Evolutionary conservation across 2,113 vertebrate species (phyloP), one percentile per base, ranked within the genome.

Genomic region (Meleagris gallopavo): DNA sequence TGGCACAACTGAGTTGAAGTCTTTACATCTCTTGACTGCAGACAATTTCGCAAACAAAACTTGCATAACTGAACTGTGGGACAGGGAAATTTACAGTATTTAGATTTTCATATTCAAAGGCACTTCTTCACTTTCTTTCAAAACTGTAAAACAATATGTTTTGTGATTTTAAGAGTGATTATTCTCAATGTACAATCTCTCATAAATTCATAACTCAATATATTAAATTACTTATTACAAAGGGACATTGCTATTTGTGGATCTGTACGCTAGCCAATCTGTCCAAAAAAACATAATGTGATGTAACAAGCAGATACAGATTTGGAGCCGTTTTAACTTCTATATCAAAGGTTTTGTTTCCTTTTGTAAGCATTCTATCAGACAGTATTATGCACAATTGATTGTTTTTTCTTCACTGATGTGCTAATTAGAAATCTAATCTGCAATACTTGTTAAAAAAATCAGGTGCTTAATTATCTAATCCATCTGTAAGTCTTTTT

Each of bases 391-490:
- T 27, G 34, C 46, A 60, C 36, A 89, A 84, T n/a, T 93, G 45
- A 80, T 83, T 83, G 67, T 64, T 93, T 93, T 89, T 61, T 24
- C 58, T 79, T 81, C 77, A 92, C 29, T 76, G 52, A 95, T 52
- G 80, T 90, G 81, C 32, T 96, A 95, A 96, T 97, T 95, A 93
- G 88, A 95, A 95, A 90, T 73, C 65, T 72, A 90, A 89, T 88
- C 69, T 61, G 65, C 78, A 87, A 84, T 69, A 58, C 55, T 69
- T 88, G n/a, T 84, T 84, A 57, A 82, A 85, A 94, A 88, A 78
- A 79, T 66, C 77, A 91, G 74, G 66, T 75, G 57, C 17, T 70
- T 86, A 92, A 96, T 96, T 83, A 96, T 83, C 79, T 94, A 86
- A 94, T 76, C 72, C 72, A 72, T 79, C 70, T 81, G 41, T 36